A percentile compares a stretch with the other conserved stretches of the same genome.
phyloP scores from a whole-genome alignment of 1,140 invertebrate species.

The Scylla paramamosain region DNA sequence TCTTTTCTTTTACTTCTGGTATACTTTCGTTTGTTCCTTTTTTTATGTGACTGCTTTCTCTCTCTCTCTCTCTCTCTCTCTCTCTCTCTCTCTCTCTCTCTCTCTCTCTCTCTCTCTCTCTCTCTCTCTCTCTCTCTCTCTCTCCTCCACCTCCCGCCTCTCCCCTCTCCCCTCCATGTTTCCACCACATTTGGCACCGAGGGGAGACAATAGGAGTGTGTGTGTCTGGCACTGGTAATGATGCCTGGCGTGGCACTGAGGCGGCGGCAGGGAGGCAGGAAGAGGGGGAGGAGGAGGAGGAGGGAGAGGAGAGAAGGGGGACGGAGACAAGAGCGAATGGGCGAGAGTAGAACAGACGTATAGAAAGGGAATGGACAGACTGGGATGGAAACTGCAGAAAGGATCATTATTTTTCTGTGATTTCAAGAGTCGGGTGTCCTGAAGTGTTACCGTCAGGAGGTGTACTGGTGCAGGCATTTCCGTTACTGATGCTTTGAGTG shows the following conservation, averaged over 20 bases:
- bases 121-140: neutral
- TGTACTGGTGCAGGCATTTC: neutral
- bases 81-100: constrained; percentile 19
- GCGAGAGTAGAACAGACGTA: neutral
- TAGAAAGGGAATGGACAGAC: neutral
- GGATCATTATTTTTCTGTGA: neutral
- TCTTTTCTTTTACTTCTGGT: neutral
- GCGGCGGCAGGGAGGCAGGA: neutral
- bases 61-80: constrained; percentile 46
- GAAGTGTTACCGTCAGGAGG: neutral
- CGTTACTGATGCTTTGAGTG: neutral
- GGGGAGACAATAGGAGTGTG: constrained; percentile 6
- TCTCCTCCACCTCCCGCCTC: neutral
- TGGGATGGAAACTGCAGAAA: neutral
- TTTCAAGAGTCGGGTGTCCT: neutral
- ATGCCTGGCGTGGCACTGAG: constrained; percentile 20
- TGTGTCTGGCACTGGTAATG: constrained; percentile 22
- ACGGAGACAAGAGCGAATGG: neutral
- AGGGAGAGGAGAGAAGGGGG: neutral
- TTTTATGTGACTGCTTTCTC: neutral
- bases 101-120: constrained; percentile 32
- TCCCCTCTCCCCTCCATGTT: neutral
- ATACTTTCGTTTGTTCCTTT: neutral
- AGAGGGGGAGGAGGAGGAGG: neutral
- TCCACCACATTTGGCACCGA: constrained; percentile 38